phyloP scores from a whole-genome alignment of 2,888 invertebrate genomes.

The Apamea sordens region DNA sequence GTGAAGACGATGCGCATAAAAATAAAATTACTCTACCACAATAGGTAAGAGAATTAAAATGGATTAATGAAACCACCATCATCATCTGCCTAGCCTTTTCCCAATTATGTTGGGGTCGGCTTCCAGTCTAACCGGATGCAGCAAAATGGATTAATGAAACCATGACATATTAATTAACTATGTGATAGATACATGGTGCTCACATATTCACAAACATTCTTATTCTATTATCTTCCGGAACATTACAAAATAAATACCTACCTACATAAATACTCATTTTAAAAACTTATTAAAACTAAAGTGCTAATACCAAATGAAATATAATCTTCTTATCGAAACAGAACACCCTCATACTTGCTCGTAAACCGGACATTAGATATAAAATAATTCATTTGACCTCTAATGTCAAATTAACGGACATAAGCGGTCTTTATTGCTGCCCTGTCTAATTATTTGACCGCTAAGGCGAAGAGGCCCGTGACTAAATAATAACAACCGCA shows the following conservation, averaged over 20 bases:
- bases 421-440: neutral
- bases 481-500: neutral
- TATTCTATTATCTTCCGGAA: no score
- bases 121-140: no score
- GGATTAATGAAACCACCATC: no score
- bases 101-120: no score
- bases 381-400: neutral
- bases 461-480: neutral
- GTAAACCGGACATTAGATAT: neutral
- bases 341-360: conserved; percentile 7
- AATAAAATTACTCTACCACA: no score
- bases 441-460: neutral
- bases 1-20: no score
- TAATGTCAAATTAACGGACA: neutral
- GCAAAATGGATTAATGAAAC: no score
- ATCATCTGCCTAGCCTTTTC: no score
- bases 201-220: no score
- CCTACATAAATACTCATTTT: neutral
- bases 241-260: neutral
- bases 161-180: no score
- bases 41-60: no score
- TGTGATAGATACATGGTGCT: no score
- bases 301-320: neutral
- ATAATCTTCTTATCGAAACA: conserved; percentile 30
- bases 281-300: neutral